phyloP scores from a whole-genome alignment of 2,113 vertebrate genomes.

The Podocnemis expansa region DNA sequence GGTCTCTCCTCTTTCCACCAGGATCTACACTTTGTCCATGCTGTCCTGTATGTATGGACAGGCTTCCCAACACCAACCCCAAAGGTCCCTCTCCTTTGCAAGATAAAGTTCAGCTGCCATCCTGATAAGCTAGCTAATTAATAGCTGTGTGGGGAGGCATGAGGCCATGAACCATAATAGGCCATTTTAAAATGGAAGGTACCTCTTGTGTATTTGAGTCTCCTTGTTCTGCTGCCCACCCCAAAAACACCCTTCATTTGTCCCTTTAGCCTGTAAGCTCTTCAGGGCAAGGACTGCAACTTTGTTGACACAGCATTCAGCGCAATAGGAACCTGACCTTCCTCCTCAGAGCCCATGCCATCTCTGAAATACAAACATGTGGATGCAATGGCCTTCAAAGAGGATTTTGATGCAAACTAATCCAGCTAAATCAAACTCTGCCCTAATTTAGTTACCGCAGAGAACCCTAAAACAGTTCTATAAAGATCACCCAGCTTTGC shows the following conservation, averaged over 20 bases:
- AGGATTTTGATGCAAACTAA: neutral
- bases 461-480: neutral
- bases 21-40: rapidly evolving
- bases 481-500: neutral
- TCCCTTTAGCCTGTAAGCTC: neutral
- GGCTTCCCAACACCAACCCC: neutral
- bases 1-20: neutral
- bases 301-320: neutral
- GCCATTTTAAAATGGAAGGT: neutral
- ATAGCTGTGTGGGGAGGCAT: neutral
- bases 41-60: neutral
- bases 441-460: neutral
- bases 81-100: neutral
- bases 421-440: neutral
- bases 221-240: neutral
- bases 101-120: neutral
- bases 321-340: neutral
- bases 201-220: neutral
- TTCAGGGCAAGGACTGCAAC: neutral
- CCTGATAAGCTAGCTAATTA: neutral
- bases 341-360: neutral
- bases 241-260: neutral
- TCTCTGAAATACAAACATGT: neutral
- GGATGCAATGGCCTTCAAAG: neutral
- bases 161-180: neutral